Percentiles rank a stretch among this genome's conserved stretches.
Conservation (phyloP, 2,888 invertebrate genomes). For the Drosophila imparisetae region DNA sequence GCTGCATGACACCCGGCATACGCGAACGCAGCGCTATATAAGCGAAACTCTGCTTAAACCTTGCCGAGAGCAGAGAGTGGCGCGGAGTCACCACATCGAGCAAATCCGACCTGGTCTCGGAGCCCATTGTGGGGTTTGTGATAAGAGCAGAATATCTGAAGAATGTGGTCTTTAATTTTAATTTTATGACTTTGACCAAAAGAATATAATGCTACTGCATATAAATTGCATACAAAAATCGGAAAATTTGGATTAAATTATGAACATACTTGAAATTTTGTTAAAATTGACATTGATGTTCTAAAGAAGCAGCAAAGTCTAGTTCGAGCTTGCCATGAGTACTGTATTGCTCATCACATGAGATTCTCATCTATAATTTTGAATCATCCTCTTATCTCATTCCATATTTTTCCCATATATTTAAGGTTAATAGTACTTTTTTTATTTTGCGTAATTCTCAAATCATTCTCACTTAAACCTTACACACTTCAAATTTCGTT, state of each 20-base stretch:
- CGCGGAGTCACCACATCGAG: conserved; percentile 86
- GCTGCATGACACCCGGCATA: conserved; percentile 94
- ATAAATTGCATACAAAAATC: background rate
- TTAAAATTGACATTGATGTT: background rate
- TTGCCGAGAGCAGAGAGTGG: conserved; percentile 87
- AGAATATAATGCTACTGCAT: background rate
- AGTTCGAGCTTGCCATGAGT: background rate
- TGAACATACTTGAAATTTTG: background rate
- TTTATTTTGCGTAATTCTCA: background rate
- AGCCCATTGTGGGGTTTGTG: background rate
- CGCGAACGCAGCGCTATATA: conserved; percentile 93
- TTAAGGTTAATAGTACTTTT: background rate
- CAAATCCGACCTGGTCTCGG: background rate
- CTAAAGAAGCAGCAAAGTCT: background rate
- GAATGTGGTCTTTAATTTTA: background rate
- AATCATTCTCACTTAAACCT: background rate
- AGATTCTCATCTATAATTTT: background rate
- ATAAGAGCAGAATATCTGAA: background rate
- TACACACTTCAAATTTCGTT: background rate
- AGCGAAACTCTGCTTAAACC: conserved; percentile 90
- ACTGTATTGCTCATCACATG: background rate
- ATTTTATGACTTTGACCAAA: conserved; percentile 21
- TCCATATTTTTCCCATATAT: background rate
- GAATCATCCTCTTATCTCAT: background rate
- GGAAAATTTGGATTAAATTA: conserved; percentile 19